Evolutionary conservation across 2,797 vertebrate species (phyloP), one percentile per base, ranked within the genome.

Genomic region (Echeneis naucrates): DNA sequence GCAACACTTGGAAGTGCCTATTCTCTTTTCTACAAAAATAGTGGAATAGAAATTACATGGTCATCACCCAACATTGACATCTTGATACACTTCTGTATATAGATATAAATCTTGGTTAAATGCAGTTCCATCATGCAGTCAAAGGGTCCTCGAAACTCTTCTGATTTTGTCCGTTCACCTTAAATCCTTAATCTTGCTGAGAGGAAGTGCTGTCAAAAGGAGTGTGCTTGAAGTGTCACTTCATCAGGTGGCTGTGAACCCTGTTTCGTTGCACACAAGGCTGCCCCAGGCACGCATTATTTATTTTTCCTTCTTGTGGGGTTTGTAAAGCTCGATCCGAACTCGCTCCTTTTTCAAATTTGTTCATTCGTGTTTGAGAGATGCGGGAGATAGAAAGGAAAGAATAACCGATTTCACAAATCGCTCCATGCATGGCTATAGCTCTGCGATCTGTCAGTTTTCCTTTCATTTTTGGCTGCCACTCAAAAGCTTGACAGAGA

Each of bases 1-100:
- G 87, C 85, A 82, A 91, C 81, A 89, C 60, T 82, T 81, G 77
- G 75, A 83, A 78, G 75, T 90, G 84, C 91, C 81, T 91, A 88
- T 90, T 84, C 81, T 87, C 86, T 88, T 89, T 84, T 88, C 90
- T 93, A 94, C 92, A 94, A 94, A 95, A 95, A 95, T 94, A 94
- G 89, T 92, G 89, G 83, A 89, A 90, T 94, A 94, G 84, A 93
- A 94, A 94, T 90, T 83, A 90, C 92, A 91, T 83, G 72, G 82
- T 90, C 60, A 87, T 91, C 85, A 88, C 88, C 92, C 85, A 73
- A 92, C 91, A 91, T 73, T 93, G 93, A 94, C 92, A 94, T 94
- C 93, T 89, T 92, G 82, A 91, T 88, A 90, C 85, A 92, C 83
- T 64, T 93, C 79, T 81, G 74, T 92, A 90, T 89, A 88, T 80